Evolutionary conservation across 2,797 vertebrate species (phyloP).

Genomic region (Onychomys leucogaster): DNA sequence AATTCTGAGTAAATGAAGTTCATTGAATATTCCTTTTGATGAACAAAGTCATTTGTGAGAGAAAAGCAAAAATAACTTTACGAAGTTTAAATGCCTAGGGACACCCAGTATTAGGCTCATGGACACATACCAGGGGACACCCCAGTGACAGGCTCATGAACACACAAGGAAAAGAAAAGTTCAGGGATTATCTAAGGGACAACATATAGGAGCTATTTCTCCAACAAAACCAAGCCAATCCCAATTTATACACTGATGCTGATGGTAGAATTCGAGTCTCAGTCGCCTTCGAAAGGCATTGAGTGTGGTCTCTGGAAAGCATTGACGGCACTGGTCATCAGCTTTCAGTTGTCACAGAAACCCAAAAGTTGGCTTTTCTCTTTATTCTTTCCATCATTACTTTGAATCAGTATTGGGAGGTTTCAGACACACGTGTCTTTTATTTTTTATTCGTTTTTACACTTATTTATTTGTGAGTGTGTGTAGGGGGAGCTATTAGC

Average conservation of each 20-base stretch:
- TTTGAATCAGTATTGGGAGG: constrained; percentile 42
- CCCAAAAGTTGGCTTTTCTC: background rate
- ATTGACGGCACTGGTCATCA: background rate
- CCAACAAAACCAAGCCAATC: background rate
- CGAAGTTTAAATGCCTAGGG: constrained; percentile 45
- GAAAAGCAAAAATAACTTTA: constrained; percentile 63
- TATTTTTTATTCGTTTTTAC: background rate
- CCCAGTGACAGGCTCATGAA: background rate
- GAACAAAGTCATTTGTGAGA: constrained; percentile 66
- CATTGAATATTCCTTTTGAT: constrained; percentile 23
- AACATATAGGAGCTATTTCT: background rate
- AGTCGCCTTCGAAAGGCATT: background rate
- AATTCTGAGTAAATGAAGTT: constrained; percentile 76
- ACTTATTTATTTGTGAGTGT: background rate
- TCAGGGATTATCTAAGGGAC: background rate
- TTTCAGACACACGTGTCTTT: background rate
- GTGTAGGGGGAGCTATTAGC: background rate
- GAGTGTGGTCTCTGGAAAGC: background rate
- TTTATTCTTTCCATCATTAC: background rate
- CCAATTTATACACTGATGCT: background rate
- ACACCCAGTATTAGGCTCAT: constrained; percentile 49
- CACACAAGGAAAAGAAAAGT: constrained; percentile 37
- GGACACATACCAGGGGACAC: background rate
- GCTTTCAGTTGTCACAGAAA: background rate
- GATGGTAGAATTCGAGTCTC: background rate